phyloP scores from a whole-genome alignment of 1,140 invertebrate genomes.

The Dreissena rostriformis region DNA sequence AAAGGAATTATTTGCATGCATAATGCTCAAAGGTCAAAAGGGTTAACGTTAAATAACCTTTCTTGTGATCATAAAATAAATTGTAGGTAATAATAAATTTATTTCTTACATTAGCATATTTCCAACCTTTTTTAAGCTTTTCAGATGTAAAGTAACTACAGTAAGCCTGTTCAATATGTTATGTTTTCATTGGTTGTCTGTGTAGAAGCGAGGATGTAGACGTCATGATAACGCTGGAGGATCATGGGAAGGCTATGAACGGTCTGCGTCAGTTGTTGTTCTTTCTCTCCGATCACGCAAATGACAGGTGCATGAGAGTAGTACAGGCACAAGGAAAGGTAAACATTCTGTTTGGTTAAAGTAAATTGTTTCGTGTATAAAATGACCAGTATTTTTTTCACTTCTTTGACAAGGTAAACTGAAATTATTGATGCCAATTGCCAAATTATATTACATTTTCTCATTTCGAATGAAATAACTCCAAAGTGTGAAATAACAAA shows the following conservation, averaged over 20 bases:
- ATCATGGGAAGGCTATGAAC: slow-evolving; percentile 87
- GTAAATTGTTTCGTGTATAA: no score
- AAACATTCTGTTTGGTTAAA: neutral
- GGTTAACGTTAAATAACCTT: no score
- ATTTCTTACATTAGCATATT: no score
- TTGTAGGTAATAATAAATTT: no score
- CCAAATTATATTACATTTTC: neutral
- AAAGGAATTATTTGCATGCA: no score
- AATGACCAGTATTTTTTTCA: neutral
- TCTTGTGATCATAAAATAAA: no score
- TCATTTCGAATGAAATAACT: neutral
- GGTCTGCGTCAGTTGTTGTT: slow-evolving; percentile 90
- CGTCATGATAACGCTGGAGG: slow-evolving; percentile 85
- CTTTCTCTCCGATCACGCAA: slow-evolving; percentile 94
- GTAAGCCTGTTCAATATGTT: no score
- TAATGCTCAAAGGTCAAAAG: no score
- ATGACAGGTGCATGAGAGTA: slow-evolving; percentile 93
- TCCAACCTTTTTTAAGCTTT: no score
- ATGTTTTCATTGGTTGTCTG: neutral
- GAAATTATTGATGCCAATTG: neutral
- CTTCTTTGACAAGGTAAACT: neutral
- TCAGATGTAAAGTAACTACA: no score
- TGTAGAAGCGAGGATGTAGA: slow-evolving; percentile 74
- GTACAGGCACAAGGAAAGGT: slow-evolving; percentile 87
- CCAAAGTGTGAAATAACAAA: no score